Percentiles rank a stretch among this genome's conserved stretches.
These are phyloP conservation scores for Phania funesta DNA, from an alignment of 2,888 invertebrate species.

Conservation along the genomic window DNA sequence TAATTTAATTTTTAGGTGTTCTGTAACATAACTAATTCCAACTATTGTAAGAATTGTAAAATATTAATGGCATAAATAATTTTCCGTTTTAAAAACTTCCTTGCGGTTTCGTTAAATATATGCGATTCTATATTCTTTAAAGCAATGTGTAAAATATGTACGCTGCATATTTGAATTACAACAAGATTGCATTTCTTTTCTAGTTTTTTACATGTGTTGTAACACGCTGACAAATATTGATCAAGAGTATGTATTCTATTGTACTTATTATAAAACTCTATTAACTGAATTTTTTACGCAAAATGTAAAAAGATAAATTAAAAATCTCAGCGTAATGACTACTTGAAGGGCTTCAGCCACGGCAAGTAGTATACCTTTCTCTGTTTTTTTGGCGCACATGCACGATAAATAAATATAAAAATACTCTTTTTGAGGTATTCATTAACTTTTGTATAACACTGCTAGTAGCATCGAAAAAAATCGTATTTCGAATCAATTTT, in stretches of 20 bases:
- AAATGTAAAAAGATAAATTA: background rate
- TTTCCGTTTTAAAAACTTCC: background rate
- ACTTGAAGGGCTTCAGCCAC: background rate
- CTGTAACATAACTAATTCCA: background rate
- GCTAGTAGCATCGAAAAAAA: background rate
- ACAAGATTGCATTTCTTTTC: background rate
- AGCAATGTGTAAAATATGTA: constrained; percentile 4
- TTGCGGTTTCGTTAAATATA: background rate
- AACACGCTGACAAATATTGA: background rate
- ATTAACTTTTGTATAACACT: background rate
- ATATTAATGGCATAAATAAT: background rate
- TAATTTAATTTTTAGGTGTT: background rate
- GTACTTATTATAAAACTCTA: background rate
- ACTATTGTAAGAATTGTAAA: background rate
- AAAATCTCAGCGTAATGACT: background rate
- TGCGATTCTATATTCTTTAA: background rate
- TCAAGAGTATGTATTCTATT: background rate
- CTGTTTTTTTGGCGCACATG: background rate
- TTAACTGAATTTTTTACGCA: background rate
- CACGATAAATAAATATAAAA: background rate
- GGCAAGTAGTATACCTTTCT: background rate
- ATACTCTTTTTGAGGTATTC: background rate
- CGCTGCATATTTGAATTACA: constrained; percentile 14
- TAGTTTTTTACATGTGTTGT: background rate
- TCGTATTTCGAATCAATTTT: too few species aligned